These are phyloP conservation scores for Drosophila ironensis DNA, from an alignment of 1,140 invertebrate genomes.

Conservation along the genomic window DNA sequence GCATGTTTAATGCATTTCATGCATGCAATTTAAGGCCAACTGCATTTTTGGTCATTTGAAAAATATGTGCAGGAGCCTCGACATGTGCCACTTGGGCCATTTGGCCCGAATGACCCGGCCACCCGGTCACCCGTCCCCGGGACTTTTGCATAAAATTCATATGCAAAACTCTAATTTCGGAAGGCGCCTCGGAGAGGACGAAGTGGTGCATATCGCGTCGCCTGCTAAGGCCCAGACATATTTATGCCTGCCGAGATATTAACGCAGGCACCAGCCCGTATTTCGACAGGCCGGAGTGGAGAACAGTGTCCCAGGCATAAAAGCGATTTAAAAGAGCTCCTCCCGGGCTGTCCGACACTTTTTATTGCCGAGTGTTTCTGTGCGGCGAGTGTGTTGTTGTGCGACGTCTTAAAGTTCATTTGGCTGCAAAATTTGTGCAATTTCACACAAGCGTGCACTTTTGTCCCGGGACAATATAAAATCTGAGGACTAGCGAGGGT, in stretches of 20 bases:
- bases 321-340: conserved; percentile 44
- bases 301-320: conserved; percentile 13
- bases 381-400: neutral
- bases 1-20: conserved; percentile 65
- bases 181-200: conserved; percentile 13
- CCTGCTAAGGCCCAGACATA: conserved; percentile 41
- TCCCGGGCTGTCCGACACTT: conserved; percentile 7
- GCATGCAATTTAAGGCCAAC: conserved; percentile 67
- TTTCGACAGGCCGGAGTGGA: conserved; percentile 35
- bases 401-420: conserved; percentile 38
- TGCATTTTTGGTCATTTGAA: conserved; percentile 68
- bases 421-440: conserved; percentile 45
- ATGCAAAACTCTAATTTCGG: conserved; percentile 63
- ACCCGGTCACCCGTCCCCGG: conserved; percentile 2
- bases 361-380: neutral
- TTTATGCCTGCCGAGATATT: conserved; percentile 57
- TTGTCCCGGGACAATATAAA: conserved; percentile 36
- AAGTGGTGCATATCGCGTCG: conserved; percentile 38
- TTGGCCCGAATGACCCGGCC: conserved; percentile 41
- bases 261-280: conserved; percentile 35
- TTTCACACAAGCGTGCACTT: conserved; percentile 30
- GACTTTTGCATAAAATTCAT: conserved; percentile 53
- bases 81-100: conserved; percentile 49
- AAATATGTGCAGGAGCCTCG: conserved; percentile 54
- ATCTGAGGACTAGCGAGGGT: conserved; percentile 11